Percentiles rank a stretch among this genome's conserved stretches.
phyloP scores from a whole-genome alignment of 1,140 invertebrate genomes.

The Popillia japonica region DNA sequence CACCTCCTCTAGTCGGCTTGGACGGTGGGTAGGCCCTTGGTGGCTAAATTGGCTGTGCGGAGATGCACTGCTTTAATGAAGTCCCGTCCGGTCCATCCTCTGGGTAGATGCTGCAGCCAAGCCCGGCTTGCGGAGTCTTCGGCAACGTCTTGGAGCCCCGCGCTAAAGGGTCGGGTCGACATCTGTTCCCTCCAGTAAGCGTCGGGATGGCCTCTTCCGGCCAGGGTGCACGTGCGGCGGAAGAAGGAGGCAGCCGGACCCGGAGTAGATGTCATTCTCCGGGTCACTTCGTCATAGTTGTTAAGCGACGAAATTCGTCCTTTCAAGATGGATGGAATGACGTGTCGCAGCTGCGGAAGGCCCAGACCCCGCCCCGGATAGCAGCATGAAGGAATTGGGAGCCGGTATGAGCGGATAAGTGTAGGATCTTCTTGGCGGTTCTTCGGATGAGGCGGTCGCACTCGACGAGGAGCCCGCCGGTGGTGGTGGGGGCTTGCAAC shows the following conservation, averaged over 20 bases:
- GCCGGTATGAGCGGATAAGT: no score
- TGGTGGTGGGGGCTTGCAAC: slow-evolving; percentile 44
- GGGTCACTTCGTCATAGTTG: background rate
- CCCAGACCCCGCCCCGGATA: slow-evolving; percentile 1
- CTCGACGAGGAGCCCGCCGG: slow-evolving; percentile 22
- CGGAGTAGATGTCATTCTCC: background rate
- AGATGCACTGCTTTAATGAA: no score
- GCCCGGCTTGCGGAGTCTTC: slow-evolving; percentile 37
- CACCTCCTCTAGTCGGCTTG: background rate
- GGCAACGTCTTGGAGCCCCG: slow-evolving; percentile 6
- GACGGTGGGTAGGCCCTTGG: no score
- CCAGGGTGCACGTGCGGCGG: background rate
- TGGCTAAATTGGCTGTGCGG: no score
- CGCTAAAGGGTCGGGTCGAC: background rate
- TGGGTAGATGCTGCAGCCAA: background rate
- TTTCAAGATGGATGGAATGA: no score
- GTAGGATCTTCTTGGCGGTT: slow-evolving; percentile 36
- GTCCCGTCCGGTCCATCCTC: no score
- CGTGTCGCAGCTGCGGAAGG: background rate
- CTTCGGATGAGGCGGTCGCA: slow-evolving; percentile 44
- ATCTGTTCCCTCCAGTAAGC: no score
- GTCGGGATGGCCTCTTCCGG: no score
- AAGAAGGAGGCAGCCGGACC: background rate
- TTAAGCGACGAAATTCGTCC: no score
- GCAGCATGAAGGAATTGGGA: background rate